phyloP scores from a whole-genome alignment of 2,113 vertebrate species.

The Ovibos moschatus region DNA sequence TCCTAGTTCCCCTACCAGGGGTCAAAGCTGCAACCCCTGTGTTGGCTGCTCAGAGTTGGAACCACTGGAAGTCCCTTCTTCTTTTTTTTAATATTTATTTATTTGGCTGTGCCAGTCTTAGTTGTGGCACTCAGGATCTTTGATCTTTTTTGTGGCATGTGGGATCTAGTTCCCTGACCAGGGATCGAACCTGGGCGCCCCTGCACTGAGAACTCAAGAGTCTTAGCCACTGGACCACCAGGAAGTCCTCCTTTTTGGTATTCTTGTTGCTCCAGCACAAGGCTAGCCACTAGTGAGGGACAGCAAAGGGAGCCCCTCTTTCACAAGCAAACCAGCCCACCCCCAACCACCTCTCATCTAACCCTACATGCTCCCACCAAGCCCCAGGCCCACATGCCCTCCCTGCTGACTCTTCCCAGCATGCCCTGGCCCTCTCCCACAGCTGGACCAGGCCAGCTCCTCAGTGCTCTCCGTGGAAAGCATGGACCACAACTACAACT shows the following conservation, averaged over 20 bases:
- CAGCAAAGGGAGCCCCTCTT: not conserved
- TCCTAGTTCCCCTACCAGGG: not conserved
- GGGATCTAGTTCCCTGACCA: not conserved
- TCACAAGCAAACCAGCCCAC: not conserved
- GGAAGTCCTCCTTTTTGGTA: not conserved
- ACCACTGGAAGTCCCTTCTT: not conserved
- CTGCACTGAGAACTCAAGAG: not conserved
- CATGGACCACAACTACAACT: not conserved
- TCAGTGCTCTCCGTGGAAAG: rapidly evolving
- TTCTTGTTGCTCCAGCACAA: not conserved
- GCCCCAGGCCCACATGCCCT: not conserved
- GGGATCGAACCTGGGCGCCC: not conserved
- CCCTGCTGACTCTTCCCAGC: not conserved
- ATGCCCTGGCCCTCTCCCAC: not conserved
- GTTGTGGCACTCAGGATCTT: not conserved
- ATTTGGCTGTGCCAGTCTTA: not conserved
- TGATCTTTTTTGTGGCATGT: not conserved
- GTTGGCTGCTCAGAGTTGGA: not conserved
- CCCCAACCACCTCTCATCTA: not conserved
- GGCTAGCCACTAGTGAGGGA: too few relatives aligned
- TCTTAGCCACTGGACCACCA: not conserved
- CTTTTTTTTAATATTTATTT: not conserved
- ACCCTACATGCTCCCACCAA: not conserved
- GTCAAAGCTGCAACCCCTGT: not conserved
- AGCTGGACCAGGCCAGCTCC: not conserved